Percentiles rank a stretch among this genome's conserved stretches.
Evolutionary conservation across 2,888 invertebrate species (phyloP).

Genomic region (Caprella mutica): DNA sequence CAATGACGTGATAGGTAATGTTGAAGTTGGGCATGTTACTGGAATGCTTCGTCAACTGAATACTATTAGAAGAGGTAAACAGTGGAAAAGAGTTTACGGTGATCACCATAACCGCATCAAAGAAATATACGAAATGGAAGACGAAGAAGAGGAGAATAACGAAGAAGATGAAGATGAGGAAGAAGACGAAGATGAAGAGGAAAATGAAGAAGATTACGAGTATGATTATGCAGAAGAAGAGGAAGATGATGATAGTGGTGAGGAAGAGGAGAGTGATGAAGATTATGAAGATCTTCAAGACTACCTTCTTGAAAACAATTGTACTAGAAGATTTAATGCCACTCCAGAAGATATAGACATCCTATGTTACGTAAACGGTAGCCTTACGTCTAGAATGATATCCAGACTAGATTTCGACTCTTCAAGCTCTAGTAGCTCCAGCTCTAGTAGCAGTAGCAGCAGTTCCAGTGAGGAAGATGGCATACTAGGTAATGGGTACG

Average conservation of each 20-base stretch:
- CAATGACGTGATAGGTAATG: conserved; percentile 5
- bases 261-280: conserved; percentile 7
- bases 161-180: conserved; percentile 11
- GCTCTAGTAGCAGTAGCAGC: conserved; percentile 1
- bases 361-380: conserved; percentile 9
- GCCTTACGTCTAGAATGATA: conserved; percentile 3
- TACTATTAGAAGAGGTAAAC: not conserved
- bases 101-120: not conserved
- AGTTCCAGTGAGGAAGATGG: conserved; percentile 4
- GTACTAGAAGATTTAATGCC: conserved; percentile 2
- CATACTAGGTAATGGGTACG: no score
- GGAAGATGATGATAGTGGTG: conserved; percentile 4
- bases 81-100: not conserved
- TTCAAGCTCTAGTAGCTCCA: no score
- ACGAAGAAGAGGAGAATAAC: not conserved
- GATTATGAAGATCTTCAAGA: conserved; percentile 8
- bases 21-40: not conserved
- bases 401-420: conserved; percentile 3
- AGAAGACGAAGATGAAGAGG: conserved; percentile 13
- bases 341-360: conserved; percentile 8
- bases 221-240: conserved; percentile 10
- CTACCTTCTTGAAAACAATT: conserved; percentile 2
- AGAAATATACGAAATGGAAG: not conserved
- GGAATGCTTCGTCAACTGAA: conserved; percentile 1
- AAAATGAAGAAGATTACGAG: conserved; percentile 15